A percentile compares a stretch with the other conserved stretches of the same genome.
phyloP scores from a whole-genome alignment of 2,888 invertebrate species.

The Phortica okadai region DNA sequence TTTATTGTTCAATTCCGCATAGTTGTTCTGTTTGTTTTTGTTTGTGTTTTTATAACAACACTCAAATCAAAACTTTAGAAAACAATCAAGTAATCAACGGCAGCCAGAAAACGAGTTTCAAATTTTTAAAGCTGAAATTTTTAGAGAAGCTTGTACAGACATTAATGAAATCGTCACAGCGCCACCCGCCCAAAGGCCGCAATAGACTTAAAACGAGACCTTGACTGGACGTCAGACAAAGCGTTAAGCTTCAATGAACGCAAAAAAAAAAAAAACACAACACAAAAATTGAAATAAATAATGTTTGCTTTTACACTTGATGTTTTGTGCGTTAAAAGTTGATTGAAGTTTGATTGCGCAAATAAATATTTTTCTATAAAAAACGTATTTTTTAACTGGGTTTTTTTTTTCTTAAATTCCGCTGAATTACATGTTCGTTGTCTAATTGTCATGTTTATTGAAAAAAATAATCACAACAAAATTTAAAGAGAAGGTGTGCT shows the following conservation, averaged over 20 bases:
- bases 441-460: no score
- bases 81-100: background rate
- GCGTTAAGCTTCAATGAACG: background rate
- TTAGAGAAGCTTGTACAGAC: background rate
- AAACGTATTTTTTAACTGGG: no score
- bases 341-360: no score
- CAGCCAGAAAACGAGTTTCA: background rate
- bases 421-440: no score
- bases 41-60: background rate
- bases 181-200: background rate
- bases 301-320: no score
- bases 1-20: conserved; percentile 5
- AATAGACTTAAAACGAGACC: background rate
- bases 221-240: background rate
- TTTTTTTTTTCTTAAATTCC: no score
- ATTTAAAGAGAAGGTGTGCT: no score
- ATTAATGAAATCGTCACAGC: background rate
- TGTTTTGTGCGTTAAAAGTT: no score
- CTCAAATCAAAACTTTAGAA: background rate
- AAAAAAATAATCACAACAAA: no score
- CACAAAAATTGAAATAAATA: background rate
- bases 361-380: no score
- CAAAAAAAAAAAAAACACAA: background rate
- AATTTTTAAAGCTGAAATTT: background rate
- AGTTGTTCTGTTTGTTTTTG: background rate